These are phyloP conservation scores for Rallus crepitans DNA, from an alignment of 2,797 vertebrate genomes.

Conservation along the genomic window DNA sequence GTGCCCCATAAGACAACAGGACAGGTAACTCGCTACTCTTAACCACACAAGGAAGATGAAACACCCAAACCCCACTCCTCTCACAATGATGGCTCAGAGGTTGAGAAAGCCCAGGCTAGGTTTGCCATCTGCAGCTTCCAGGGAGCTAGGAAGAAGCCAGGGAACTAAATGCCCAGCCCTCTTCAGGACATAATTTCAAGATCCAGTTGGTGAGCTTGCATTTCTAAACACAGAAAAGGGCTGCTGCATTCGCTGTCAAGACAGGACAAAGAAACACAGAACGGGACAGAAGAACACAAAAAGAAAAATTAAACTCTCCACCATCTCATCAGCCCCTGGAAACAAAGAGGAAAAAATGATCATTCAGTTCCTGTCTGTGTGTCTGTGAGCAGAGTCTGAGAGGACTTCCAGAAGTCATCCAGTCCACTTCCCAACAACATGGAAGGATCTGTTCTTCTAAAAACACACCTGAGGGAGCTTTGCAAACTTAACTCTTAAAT, in stretches of 20 bases:
- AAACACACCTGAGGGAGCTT: background rate
- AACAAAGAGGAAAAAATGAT: background rate
- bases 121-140: background rate
- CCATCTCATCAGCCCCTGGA: background rate
- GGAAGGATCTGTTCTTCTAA: background rate
- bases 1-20: background rate
- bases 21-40: background rate
- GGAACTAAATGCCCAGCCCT: background rate
- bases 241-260: background rate
- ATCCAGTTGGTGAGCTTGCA: background rate
- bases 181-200: background rate
- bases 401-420: background rate
- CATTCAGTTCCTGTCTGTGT: background rate
- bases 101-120: background rate
- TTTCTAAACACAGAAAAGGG: background rate
- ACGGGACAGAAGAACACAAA: background rate
- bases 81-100: background rate
- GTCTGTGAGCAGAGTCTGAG: too few species aligned
- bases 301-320: background rate
- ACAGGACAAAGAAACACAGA: conserved; percentile 8
- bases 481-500: background rate
- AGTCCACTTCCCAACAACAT: background rate
- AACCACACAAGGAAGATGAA: background rate
- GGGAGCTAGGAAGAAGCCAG: background rate
- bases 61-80: background rate